A percentile compares a stretch with the other conserved stretches of the same genome.
phyloP scores from a whole-genome alignment of 2,113 vertebrate species.

The Cisticola juncidis region DNA sequence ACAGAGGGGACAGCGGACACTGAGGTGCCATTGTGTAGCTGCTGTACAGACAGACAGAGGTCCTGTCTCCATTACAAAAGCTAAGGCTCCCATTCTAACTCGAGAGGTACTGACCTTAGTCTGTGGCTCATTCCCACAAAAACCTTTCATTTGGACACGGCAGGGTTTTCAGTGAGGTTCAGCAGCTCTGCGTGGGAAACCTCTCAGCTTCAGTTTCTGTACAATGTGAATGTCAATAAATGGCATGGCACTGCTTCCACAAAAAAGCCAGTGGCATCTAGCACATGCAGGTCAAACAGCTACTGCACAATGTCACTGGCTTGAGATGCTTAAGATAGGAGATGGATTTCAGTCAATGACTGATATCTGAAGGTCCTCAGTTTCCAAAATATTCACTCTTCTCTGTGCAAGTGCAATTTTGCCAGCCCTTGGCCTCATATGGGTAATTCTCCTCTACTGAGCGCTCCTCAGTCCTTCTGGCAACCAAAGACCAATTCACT shows the following conservation, averaged over 20 bases:
- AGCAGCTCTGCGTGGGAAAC: background rate
- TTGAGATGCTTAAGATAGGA: background rate
- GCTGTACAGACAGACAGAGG: conserved; percentile 8
- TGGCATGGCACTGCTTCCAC: background rate
- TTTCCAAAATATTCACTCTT: background rate
- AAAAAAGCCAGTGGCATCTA: background rate
- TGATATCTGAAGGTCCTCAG: background rate
- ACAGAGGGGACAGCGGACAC: conserved; percentile 37
- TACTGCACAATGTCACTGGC: background rate
- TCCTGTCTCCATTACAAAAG: background rate
- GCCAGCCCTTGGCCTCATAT: background rate
- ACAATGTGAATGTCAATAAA: background rate
- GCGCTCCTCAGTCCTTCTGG: background rate
- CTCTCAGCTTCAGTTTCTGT: background rate
- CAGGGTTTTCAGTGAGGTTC: background rate
- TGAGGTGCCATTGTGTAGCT: conserved; percentile 19
- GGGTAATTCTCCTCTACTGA: background rate
- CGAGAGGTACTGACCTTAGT: background rate
- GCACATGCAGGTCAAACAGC: background rate
- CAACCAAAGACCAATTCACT: background rate
- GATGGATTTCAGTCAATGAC: background rate
- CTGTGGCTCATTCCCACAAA: background rate
- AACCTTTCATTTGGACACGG: background rate
- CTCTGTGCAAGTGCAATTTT: background rate
- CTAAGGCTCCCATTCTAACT: conserved; percentile 6